Base-by-base conservation (phyloP, 2,888 invertebrate genomes). In the Dendrolimus houi region DNA sequence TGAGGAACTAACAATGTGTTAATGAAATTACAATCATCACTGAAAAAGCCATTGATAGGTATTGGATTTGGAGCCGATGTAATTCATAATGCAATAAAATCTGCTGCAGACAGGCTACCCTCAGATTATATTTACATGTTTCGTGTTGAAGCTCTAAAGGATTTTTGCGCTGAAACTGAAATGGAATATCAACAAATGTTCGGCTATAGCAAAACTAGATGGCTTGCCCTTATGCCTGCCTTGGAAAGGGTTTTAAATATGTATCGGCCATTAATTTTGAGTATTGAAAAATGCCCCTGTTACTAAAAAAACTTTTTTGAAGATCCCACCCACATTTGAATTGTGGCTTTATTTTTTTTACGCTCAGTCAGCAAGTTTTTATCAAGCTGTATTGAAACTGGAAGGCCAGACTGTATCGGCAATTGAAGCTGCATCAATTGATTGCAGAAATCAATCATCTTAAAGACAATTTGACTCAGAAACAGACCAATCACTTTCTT, bases 251-350 rank as follows among this genome's bases (percentile, higher is more conserved):
- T 8, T 42, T 42, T 42, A 60, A 72, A 74, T 71, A 72, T 72
- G 69, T 74, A 60, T 59, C 64, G 67, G 63, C 67, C 71, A 17
- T 68, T 72, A 60, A 72, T 74, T 67, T 63, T 71, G 64, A 66
- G 67, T 54, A 68, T 66, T 57, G 67, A 72, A 70, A 71, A 72
- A 71, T 71, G 65, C 60, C 70, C 69, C 56, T n/a, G n/a, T n/a
- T n/a, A n/a, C n/a, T n/a, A n/a, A 64, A 70, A 68, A 66, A 64
- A 57, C 57, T 65, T 70, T 67, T 72, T 71, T 61, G 63, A 68
- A 65, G 58, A 70, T 63, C 63, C 68, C 58, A 63, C 54, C n/a
- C n/a, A n/a, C n/a, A 52, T 70, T 69, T 8, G 70, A 71, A 68
- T 67, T 73, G 59, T 74, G 70, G 68, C 47, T 66, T 56, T 59